A percentile compares a stretch with the other conserved stretches of the same genome.
phyloP scores from a whole-genome alignment of 2,113 vertebrate species.

The Rhombomys opimus region DNA sequence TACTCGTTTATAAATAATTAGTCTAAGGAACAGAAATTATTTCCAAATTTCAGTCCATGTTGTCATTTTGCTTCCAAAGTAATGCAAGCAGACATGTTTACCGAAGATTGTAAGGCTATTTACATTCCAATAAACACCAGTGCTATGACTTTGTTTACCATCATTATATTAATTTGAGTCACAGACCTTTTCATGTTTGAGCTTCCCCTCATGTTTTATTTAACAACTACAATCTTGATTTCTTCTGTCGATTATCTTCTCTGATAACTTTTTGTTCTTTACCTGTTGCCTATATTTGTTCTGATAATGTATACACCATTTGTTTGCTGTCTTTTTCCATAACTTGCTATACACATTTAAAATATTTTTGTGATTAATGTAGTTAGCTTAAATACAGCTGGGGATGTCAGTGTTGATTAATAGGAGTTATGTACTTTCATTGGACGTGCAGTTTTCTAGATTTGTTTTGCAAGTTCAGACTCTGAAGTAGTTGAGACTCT shows the following conservation, averaged over 20 bases:
- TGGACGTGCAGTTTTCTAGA: not conserved
- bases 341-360: not conserved
- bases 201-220: not conserved
- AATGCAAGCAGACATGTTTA: not conserved
- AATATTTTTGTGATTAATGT: not conserved
- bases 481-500: not conserved
- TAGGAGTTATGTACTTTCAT: not conserved
- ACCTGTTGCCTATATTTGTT: not conserved
- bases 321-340: not conserved
- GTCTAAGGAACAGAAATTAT: not conserved
- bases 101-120: not conserved
- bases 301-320: not conserved
- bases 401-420: not conserved
- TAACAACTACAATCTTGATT: not conserved
- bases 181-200: not conserved
- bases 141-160: not conserved
- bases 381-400: not conserved
- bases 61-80: not conserved
- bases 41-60: not conserved
- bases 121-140: not conserved
- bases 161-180: not conserved
- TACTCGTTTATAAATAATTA: not conserved
- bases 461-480: not conserved
- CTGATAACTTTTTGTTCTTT: not conserved
- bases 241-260: not conserved